A percentile compares a stretch with the other conserved stretches of the same genome.
Evolutionary conservation across 1,140 invertebrate genomes (phyloP).

Genomic region (Nautilus pompilius): DNA sequence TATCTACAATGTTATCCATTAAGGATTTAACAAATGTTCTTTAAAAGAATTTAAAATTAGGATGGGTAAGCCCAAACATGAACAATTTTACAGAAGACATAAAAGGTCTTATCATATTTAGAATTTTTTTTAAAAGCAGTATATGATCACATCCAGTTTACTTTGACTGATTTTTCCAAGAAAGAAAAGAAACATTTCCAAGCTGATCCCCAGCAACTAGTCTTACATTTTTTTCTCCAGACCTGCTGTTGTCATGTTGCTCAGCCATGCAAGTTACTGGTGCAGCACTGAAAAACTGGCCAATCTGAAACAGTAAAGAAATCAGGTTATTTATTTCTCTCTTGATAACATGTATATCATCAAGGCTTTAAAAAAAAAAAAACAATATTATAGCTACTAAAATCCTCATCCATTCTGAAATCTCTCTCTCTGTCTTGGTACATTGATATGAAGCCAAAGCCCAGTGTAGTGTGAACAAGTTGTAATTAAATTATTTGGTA

Average conservation of each 20-base stretch:
- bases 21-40: slow-evolving; percentile 7
- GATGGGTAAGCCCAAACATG: slow-evolving; percentile 13
- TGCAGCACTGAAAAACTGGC: slow-evolving; percentile 33
- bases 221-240: background rate
- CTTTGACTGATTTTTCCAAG: slow-evolving; percentile 19
- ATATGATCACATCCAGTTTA: background rate
- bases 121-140: background rate
- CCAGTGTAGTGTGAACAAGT: no score
- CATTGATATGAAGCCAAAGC: no score
- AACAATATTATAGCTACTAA: no score
- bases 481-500: no score
- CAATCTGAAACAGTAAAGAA: slow-evolving; percentile 37
- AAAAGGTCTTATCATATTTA: slow-evolving; percentile 1
- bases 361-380: no score
- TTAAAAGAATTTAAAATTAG: slow-evolving; percentile 13
- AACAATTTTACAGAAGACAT: slow-evolving; percentile 9
- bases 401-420: no score
- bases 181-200: slow-evolving; percentile 30
- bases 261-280: slow-evolving; percentile 24
- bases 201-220: slow-evolving; percentile 31
- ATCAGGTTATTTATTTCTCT: no score
- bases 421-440: no score
- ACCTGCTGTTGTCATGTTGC: background rate
- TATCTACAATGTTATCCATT: background rate
- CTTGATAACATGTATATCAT: no score